Conservation (phyloP, 2,797 vertebrate species). For the Propithecus perrieri region DNA sequence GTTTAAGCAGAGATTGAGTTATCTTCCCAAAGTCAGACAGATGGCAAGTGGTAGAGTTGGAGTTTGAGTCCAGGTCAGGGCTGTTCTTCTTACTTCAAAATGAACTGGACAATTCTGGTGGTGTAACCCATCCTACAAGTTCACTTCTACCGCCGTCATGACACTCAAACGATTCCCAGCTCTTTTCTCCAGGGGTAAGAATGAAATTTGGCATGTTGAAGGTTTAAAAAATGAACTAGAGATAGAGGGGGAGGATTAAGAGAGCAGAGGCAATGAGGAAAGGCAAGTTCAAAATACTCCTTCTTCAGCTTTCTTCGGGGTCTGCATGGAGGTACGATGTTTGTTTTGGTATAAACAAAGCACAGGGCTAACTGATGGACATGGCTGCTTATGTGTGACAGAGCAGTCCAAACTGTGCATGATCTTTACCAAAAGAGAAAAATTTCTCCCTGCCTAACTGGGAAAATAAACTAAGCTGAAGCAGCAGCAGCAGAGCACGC, state of each 20-base stretch:
- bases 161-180: neutral
- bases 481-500: neutral
- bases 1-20: neutral
- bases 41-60: neutral
- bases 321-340: neutral
- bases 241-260: neutral
- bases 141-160: neutral
- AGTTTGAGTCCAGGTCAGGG: neutral
- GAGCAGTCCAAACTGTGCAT: neutral
- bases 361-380: neutral
- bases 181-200: neutral
- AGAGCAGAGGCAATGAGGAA: neutral
- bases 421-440: neutral
- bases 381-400: neutral
- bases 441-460: neutral
- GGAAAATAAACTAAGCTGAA: constrained; percentile 12
- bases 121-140: neutral
- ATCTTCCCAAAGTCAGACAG: neutral
- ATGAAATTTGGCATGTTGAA: neutral
- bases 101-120: neutral
- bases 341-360: constrained; percentile 1
- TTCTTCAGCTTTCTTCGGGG: neutral
- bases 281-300: neutral
- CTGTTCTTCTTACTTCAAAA: neutral
- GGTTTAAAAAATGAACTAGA: neutral